Percentiles rank a stretch among this genome's conserved stretches.
Conservation (phyloP, 2,113 vertebrate genomes). For the Garra rufa region DNA sequence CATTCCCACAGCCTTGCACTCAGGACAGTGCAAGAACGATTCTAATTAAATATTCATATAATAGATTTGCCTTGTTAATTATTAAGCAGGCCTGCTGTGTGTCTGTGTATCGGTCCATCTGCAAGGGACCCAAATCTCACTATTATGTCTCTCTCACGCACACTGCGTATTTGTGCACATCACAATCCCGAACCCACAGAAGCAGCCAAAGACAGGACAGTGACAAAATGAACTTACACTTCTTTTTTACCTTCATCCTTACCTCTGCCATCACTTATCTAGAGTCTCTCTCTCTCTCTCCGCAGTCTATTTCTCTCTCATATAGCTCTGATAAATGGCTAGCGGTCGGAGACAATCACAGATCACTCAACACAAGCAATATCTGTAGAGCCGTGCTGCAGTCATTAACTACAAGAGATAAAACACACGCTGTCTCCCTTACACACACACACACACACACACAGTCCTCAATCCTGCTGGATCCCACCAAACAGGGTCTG, state of each 20-base stretch:
- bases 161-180: not conserved
- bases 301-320: conserved; percentile 25
- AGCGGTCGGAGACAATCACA: conserved; percentile 45
- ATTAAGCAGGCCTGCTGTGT: conserved; percentile 72
- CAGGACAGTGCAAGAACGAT: conserved; percentile 65
- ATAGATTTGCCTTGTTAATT: conserved; percentile 75
- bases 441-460: conserved; percentile 25
- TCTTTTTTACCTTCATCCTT: conserved; percentile 27
- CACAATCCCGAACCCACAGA: conserved; percentile 14
- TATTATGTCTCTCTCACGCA: conserved; percentile 24
- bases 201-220: not conserved
- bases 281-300: conserved; percentile 28
- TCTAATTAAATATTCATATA: conserved; percentile 72
- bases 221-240: conserved; percentile 28
- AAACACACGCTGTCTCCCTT: conserved; percentile 44
- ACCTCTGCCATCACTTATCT: conserved; percentile 37
- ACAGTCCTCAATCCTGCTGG: not conserved
- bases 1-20: conserved; percentile 54
- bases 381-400: conserved; percentile 34
- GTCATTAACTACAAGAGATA: conserved; percentile 43
- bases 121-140: conserved; percentile 57
- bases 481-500: not conserved
- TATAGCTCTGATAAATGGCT: conserved; percentile 44
- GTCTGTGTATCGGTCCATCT: conserved; percentile 71
- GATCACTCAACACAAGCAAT: conserved; percentile 44